Evolutionary conservation across 2,888 invertebrate genomes (phyloP).

Genomic region (Hemithea aestivaria): DNA sequence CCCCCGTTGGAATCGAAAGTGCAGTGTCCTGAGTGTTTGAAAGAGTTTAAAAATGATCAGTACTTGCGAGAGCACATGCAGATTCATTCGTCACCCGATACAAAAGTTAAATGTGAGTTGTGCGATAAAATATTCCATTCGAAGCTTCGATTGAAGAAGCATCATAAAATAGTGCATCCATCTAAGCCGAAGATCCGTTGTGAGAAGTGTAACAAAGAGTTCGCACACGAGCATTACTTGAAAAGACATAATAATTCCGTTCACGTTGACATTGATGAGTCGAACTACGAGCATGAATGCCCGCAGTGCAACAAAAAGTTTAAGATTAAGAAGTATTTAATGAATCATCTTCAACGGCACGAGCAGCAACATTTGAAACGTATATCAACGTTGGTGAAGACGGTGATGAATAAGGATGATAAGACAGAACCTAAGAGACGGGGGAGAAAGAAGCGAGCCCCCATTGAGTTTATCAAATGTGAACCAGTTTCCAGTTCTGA

Average conservation of each 20-base stretch:
- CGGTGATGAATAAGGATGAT: slow-evolving; percentile 55
- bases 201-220: slow-evolving; percentile 67
- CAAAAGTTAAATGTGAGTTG: slow-evolving; percentile 65
- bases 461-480: slow-evolving; percentile 71
- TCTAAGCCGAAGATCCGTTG: slow-evolving; percentile 62
- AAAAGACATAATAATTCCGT: slow-evolving; percentile 61
- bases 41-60: slow-evolving; percentile 72
- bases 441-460: slow-evolving; percentile 43
- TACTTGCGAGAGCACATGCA: slow-evolving; percentile 72
- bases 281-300: slow-evolving; percentile 62
- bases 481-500: slow-evolving; percentile 63
- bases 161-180: slow-evolving; percentile 69
- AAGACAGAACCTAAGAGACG: slow-evolving; percentile 34
- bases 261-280: slow-evolving; percentile 60
- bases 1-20: slow-evolving; percentile 71
- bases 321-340: slow-evolving; percentile 62
- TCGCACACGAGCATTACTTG: slow-evolving; percentile 66
- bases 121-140: slow-evolving; percentile 70
- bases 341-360: slow-evolving; percentile 65
- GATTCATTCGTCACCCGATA: slow-evolving; percentile 60
- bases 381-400: slow-evolving; percentile 68
- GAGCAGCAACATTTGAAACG: slow-evolving; percentile 68
- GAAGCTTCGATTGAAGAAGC: slow-evolving; percentile 62
- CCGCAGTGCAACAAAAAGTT: slow-evolving; percentile 67
- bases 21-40: slow-evolving; percentile 63